Base-by-base conservation (phyloP, 1,140 invertebrate species). In the Drosophila micromelanica region DNA sequence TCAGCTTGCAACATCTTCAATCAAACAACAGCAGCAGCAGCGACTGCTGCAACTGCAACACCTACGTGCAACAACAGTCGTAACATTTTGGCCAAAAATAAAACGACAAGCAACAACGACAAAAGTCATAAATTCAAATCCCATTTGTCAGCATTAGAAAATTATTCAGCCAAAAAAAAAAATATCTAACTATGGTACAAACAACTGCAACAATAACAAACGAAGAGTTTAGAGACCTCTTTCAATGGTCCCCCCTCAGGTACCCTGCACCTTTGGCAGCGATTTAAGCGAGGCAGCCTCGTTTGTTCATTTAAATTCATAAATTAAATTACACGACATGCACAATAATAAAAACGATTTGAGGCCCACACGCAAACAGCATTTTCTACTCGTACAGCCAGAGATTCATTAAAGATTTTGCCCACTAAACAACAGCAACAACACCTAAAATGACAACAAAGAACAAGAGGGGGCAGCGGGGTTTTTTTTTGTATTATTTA, bases 291-390 rank as follows among this genome's bases (percentile, higher is more conserved):
- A 51, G 64, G 42, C 67, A 87, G 78, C 68, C 74, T 86, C 71
- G 72, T 78, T 61, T 75, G 60, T 78, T 71, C 61, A 78, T 78
- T 78, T 78, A 86, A 86, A 89, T 87, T 87, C 84, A 87, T 87
- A 87, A 87, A 87, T 87, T 90, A 87, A 87, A 87, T 87, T 87
- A 87, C 84, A 89, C 84, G 84, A 87, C 84, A 87, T 79, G 84
- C 84, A 84, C 82, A 87, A 87, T 87, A 87, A 87, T 87, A 87
- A 87, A 89, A 89, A 84, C 84, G 84, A 87, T 87, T 87, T 87
- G 84, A 69, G 79, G 82, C 82, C 82, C 82, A 87, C 82, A 87
- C 82, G 84, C 82, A 85, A 80, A 60, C 78, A 80, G 43, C 43
- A 54, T 15, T 52, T 56, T 62, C 49, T 68, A 46, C 45, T 13